Percentiles rank a stretch among this genome's conserved stretches.
Evolutionary conservation across 1,140 invertebrate species (phyloP).

Genomic region (Drosophila pectinifera): DNA sequence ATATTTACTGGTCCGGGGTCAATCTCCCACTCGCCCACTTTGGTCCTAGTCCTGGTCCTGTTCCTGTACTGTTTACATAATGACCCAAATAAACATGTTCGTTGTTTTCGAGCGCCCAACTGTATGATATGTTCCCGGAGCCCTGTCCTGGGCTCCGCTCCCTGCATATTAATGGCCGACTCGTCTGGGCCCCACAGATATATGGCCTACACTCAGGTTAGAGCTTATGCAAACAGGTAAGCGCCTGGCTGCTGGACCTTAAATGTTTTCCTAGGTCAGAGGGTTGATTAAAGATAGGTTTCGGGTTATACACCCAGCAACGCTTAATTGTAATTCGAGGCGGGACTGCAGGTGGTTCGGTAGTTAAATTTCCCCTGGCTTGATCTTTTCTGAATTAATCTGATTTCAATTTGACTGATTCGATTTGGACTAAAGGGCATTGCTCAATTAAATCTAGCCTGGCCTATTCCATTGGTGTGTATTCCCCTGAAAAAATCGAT

Average conservation of each 20-base stretch:
- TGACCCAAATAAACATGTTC: conserved; percentile 64
- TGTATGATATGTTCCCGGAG: conserved; percentile 25
- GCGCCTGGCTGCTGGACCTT: neutral
- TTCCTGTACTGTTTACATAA: conserved; percentile 62
- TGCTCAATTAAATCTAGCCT: conserved; percentile 1
- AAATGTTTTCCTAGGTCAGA: conserved; percentile 6
- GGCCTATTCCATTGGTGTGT: neutral
- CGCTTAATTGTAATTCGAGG: conserved; percentile 10
- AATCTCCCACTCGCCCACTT: neutral
- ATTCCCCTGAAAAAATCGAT: conserved; percentile 3
- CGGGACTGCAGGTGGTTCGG: neutral
- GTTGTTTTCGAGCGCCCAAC: conserved; percentile 16
- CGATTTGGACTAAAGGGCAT: neutral
- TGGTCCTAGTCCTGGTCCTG: neutral
- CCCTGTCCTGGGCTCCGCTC: conserved; percentile 12
- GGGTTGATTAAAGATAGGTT: conserved; percentile 13
- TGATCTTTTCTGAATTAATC: neutral
- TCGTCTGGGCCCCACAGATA: conserved; percentile 20
- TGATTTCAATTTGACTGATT: conserved; percentile 1
- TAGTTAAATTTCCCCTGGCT: conserved; percentile 7
- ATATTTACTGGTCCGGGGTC: conserved; percentile 43
- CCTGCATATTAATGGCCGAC: conserved; percentile 62
- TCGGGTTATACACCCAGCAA: conserved; percentile 10
- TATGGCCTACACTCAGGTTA: neutral
- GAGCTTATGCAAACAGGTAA: conserved; percentile 19